Evolutionary conservation across 1,140 invertebrate species (phyloP).

Genomic region (Penaeus japonicus): DNA sequence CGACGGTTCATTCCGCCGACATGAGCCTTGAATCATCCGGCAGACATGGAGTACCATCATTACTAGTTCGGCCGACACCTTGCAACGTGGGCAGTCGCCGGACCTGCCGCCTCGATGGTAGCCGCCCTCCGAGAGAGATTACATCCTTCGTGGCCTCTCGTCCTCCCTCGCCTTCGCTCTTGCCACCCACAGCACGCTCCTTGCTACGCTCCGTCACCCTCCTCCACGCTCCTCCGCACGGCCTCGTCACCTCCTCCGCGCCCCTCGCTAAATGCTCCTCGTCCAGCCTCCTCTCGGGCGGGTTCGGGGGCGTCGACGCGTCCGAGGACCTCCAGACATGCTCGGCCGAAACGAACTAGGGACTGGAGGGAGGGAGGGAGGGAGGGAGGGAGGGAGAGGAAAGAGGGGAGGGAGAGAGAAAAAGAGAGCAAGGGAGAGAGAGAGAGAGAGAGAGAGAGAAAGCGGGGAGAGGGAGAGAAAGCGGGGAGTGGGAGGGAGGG

Average conservation of each 20-base stretch:
- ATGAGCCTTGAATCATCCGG: conserved; percentile 47
- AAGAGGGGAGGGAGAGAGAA: too few relatives aligned
- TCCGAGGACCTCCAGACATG: too few relatives aligned
- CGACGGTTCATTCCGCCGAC: conserved; percentile 32
- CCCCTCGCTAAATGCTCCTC: neutral
- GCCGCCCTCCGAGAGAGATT: neutral
- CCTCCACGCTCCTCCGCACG: neutral
- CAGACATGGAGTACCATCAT: conserved; percentile 40
- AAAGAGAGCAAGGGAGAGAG: too few relatives aligned
- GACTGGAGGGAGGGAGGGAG: too few relatives aligned
- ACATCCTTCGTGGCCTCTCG: neutral
- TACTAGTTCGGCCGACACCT: conserved; percentile 44
- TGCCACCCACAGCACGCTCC: neutral
- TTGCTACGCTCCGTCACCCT: neutral
- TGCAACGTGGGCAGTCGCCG: conserved; percentile 31
- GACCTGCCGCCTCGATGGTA: neutral
- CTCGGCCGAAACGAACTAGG: too few relatives aligned
- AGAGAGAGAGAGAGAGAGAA: too few relatives aligned
- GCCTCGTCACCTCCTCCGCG: neutral
- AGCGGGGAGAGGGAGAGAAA: too few relatives aligned
- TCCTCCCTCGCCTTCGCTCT: neutral
- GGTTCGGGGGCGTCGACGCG: too few relatives aligned
- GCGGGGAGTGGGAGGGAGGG: too few relatives aligned
- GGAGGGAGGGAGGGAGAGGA: too few relatives aligned
- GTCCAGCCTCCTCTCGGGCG: too few relatives aligned